Conservation (phyloP, 2,113 vertebrate species). For the Galeopterus variegatus region DNA sequence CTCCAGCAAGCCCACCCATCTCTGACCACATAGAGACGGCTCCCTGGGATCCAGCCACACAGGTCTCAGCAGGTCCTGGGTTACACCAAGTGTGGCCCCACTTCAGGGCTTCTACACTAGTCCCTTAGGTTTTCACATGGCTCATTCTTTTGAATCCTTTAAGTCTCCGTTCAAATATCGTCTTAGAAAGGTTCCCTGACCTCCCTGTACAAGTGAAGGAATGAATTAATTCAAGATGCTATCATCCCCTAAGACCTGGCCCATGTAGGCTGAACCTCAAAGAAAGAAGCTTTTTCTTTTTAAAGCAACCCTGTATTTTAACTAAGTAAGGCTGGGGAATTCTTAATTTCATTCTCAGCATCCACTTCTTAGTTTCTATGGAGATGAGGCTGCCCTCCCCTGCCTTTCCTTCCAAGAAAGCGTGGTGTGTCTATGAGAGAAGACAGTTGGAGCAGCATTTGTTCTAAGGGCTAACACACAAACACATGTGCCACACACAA, state of each 20-base stretch:
- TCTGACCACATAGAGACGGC: not conserved
- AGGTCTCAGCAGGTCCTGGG: not conserved
- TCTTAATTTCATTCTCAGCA: not conserved
- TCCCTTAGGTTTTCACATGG: no score
- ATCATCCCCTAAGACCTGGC: not conserved
- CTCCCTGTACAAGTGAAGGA: not conserved
- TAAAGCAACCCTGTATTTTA: not conserved
- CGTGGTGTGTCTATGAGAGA: not conserved
- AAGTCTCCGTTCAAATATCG: not conserved
- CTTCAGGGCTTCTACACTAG: not conserved
- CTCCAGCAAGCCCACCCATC: not conserved
- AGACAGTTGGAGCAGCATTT: not conserved
- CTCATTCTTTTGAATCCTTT: not conserved
- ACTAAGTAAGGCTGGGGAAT: not conserved
- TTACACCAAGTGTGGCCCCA: fast-evolving
- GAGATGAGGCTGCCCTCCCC: not conserved
- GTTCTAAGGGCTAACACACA: not conserved
- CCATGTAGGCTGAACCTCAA: no score
- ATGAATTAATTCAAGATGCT: not conserved
- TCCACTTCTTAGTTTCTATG: not conserved
- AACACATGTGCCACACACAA: not conserved
- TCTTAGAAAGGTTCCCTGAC: not conserved
- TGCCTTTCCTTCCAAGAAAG: not conserved
- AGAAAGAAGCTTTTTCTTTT: not conserved
- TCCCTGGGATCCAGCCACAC: not conserved